A percentile compares a stretch with the other conserved stretches of the same genome.
Evolutionary conservation across 2,797 vertebrate species (phyloP).

Genomic region (Sebastes oblongus): DNA sequence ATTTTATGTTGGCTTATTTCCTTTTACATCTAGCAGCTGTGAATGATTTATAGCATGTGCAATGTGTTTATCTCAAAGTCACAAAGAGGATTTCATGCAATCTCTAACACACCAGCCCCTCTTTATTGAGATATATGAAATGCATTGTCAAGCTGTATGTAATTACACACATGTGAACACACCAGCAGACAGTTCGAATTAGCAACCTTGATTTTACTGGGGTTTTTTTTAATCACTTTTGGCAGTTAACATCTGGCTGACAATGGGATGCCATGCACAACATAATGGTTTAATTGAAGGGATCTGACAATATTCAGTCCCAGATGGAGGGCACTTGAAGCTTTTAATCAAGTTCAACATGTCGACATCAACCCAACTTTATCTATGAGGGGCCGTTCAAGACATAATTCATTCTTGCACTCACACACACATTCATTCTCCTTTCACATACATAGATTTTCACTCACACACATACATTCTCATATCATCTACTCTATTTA

Average conservation of each 20-base stretch:
- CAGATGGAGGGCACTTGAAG: neutral
- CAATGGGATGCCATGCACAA: neutral
- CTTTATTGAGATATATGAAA: neutral
- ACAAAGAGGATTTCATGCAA: neutral
- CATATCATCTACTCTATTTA: too few species aligned
- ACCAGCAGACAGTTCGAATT: constrained; percentile 19
- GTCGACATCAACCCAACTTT: neutral
- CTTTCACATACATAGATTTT: too few species aligned
- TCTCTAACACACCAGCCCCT: constrained; percentile 1
- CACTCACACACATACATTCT: too few species aligned
- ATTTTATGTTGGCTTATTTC: neutral
- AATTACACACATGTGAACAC: constrained; percentile 22
- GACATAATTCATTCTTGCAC: too few species aligned
- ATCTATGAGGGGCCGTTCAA: too few species aligned
- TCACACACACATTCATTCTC: too few species aligned
- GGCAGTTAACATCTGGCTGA: constrained; percentile 41
- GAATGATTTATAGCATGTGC: neutral
- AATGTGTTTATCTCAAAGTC: constrained; percentile 19
- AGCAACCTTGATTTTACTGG: constrained; percentile 33
- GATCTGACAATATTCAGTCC: constrained; percentile 32
- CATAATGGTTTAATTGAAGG: neutral
- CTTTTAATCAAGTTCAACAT: constrained; percentile 12
- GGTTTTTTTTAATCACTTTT: neutral
- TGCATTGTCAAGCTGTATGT: neutral
- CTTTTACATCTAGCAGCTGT: constrained; percentile 1